Conservation (phyloP, 2,113 vertebrate genomes). For the Sorex araneus region DNA sequence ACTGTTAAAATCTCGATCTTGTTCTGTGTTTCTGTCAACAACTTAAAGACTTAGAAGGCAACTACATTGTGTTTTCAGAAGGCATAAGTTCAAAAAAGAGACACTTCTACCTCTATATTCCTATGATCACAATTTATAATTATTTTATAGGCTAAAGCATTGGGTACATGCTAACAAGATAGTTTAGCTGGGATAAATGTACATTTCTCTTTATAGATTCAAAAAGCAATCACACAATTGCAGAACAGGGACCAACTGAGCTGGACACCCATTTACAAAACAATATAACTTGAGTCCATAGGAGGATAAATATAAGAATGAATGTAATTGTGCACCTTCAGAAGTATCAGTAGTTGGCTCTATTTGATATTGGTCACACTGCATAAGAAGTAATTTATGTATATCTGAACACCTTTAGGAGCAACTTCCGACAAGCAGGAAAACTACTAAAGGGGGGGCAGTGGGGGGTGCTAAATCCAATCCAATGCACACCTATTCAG, state of each 20-base stretch:
- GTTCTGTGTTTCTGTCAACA: not conserved
- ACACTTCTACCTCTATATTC: slow-evolving; percentile 37
- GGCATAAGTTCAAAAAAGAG: not conserved
- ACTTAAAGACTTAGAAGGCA: slow-evolving; percentile 12
- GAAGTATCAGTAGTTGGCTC: slow-evolving; percentile 62
- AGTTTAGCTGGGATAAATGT: slow-evolving; percentile 42
- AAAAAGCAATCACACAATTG: slow-evolving; percentile 65
- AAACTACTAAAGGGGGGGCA: not conserved
- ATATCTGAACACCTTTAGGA: not conserved
- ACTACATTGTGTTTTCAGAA: slow-evolving; percentile 43
- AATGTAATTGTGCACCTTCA: slow-evolving; percentile 44
- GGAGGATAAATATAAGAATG: slow-evolving; percentile 59
- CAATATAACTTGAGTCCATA: slow-evolving; percentile 65
- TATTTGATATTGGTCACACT: not conserved
- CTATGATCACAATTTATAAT: slow-evolving; percentile 37
- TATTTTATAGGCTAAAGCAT: slow-evolving; percentile 53
- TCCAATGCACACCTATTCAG: slow-evolving; percentile 41
- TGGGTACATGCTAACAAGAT: slow-evolving; percentile 66
- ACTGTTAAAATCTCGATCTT: not conserved
- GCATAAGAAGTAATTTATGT: slow-evolving; percentile 11
- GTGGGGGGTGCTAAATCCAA: slow-evolving; percentile 31
- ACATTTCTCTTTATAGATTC: slow-evolving; percentile 68
- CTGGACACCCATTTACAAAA: slow-evolving; percentile 71
- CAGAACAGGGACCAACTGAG: slow-evolving; percentile 54
- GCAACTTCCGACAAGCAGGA: slow-evolving; percentile 49